These are phyloP conservation scores for Conus betulinus DNA, from an alignment of 1,140 invertebrate genomes.

Conservation along the genomic window DNA sequence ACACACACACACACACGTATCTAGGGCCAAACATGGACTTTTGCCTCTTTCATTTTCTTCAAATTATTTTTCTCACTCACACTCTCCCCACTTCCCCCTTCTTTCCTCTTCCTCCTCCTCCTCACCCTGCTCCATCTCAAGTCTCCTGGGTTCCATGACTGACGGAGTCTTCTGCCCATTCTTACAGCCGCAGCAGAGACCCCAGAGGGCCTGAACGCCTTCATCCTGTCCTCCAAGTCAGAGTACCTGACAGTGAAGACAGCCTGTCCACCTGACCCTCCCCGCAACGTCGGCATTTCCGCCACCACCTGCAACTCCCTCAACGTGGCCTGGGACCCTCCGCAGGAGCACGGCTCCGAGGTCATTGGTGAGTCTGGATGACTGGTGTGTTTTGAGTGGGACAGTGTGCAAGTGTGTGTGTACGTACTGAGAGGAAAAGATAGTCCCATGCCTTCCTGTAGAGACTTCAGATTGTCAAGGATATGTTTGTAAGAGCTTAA, in stretches of 20 bases:
- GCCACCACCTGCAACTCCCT: conserved; percentile 73
- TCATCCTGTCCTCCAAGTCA: conserved; percentile 72
- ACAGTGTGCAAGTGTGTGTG: too few relatives aligned
- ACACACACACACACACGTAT: too few relatives aligned
- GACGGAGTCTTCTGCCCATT: neutral
- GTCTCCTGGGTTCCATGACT: too few relatives aligned
- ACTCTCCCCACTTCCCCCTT: neutral
- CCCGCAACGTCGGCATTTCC: conserved; percentile 70
- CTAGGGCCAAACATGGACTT: too few relatives aligned
- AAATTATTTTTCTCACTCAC: too few relatives aligned
- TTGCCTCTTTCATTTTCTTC: too few relatives aligned
- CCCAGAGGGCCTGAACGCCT: conserved; percentile 61
- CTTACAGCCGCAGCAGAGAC: conserved; percentile 48
- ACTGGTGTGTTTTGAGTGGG: neutral
- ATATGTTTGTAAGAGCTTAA: too few relatives aligned
- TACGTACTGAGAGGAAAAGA: too few relatives aligned
- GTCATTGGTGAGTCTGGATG: conserved; percentile 66
- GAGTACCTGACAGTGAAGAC: conserved; percentile 71
- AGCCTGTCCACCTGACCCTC: conserved; percentile 72
- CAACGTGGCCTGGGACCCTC: conserved; percentile 74
- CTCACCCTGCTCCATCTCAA: too few relatives aligned
- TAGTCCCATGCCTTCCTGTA: too few relatives aligned
- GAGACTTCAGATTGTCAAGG: too few relatives aligned
- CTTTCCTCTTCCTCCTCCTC: neutral
- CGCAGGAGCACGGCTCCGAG: conserved; percentile 73